Base-by-base conservation (phyloP, 2,888 invertebrate species). In the Coremacera marginata region DNA sequence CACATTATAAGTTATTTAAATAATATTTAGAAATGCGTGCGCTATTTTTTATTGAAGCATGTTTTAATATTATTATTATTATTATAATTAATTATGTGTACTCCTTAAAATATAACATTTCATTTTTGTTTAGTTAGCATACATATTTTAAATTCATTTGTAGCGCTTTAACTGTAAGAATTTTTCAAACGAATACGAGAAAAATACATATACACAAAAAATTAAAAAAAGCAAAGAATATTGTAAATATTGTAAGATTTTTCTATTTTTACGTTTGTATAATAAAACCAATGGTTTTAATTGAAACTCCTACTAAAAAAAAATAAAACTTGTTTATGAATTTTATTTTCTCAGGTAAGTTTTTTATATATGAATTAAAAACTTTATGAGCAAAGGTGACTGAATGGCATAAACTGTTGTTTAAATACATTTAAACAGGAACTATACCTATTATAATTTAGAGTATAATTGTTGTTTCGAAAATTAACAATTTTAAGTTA, bases 251-350 rank as follows among this genome's bases (percentile, higher is more conserved):
- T 85, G 84, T 85, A 85, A 84, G 84, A 85, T 85, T 85, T 85
- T 86, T 85, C 83, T 84, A 85, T 85, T 85, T 85, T 85, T 85
- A 85, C 85, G 86, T 86, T 86, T 86, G 83, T 86, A 86, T 84
- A 82, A 82, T 82, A 82, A 84, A 84, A 84, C 83, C 83, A 84
- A 84, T 84, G 84, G 83, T 85, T 84, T 84, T 79, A 84, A 85
- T 84, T 84, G 82, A 86, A 84, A 81, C 81, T 84, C 82, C 82
- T 83, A 82, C 80, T 80, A 81, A 82, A 81, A 81, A 82, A 77
- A 79, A n/a, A n/a, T n/a, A n/a, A n/a, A 77, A n/a, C 22, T 27
- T 70, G 16, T 55, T 27, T 37, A 19, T 19, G 27, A 31, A 27
- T 19, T 52, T 70, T 55, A 16, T 67, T 37, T 34, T 67, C 31